phyloP scores from a whole-genome alignment of 1,140 invertebrate species.

The Diorhabda elongata region DNA sequence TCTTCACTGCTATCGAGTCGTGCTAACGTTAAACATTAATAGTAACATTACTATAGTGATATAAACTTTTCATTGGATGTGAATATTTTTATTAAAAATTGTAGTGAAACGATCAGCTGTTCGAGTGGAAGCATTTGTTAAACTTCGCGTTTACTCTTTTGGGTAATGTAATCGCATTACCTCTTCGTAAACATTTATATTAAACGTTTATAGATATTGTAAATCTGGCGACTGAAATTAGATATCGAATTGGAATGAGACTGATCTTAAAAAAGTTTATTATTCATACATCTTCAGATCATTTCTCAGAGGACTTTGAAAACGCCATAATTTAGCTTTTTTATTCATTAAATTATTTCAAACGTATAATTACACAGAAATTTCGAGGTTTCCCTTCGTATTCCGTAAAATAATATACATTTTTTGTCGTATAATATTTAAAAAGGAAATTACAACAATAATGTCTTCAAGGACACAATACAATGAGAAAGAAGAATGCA shows the following conservation, averaged over 20 bases:
- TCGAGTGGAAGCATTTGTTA: not conserved
- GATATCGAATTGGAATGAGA: constrained; percentile 46
- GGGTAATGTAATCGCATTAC: constrained; percentile 17
- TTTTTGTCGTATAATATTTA: too few species aligned
- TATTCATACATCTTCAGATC: constrained; percentile 45
- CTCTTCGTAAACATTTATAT: not conserved
- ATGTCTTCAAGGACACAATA: constrained; percentile 28
- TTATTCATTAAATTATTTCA: not conserved
- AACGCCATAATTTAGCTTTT: constrained; percentile 7
- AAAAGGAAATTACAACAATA: not conserved
- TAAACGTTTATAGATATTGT: constrained; percentile 17
- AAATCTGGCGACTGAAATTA: constrained; percentile 47
- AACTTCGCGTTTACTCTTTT: not conserved
- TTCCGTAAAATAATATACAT: not conserved
- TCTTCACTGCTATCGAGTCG: too few species aligned
- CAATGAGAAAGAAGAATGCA: constrained; percentile 27
- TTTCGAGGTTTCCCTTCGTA: not conserved
- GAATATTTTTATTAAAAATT: too few species aligned
- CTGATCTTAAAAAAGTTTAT: constrained; percentile 44
- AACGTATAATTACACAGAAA: too few species aligned
- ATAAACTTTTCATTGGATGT: too few species aligned
- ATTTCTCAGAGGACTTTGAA: constrained; percentile 39
- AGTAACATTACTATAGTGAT: too few species aligned
- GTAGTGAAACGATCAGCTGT: not conserved
- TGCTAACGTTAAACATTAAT: too few species aligned